These are phyloP conservation scores for Rhinogobio ventralis DNA, from an alignment of 2,797 vertebrate species.

Conservation along the genomic window DNA sequence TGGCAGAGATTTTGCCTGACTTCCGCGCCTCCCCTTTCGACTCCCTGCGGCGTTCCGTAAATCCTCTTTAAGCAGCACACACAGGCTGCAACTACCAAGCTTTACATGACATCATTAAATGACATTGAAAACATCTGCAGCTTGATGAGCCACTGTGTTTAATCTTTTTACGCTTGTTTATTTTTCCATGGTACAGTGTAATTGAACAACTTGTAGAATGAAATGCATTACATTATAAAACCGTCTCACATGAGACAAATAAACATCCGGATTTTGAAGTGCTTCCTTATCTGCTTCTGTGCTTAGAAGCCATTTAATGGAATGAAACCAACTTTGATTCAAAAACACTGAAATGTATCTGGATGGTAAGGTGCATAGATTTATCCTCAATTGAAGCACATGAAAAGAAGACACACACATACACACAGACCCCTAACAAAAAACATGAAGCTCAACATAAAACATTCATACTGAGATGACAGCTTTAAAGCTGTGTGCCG, in stretches of 20 bases:
- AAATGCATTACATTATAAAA: constrained; percentile 25
- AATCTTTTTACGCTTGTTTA: constrained; percentile 26
- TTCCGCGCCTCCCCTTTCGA: constrained; percentile 72
- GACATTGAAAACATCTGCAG: constrained; percentile 4
- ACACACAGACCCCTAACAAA: constrained; percentile 7
- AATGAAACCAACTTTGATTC: constrained; percentile 32
- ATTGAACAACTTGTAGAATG: constrained; percentile 38
- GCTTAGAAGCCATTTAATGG: constrained; percentile 14
- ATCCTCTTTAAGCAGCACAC: constrained; percentile 5
- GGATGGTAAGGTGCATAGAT: constrained; percentile 55
- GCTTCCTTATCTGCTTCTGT: constrained; percentile 7
- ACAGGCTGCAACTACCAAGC: neutral
- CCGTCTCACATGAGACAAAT: neutral
- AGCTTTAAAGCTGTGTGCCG: constrained; percentile 36
- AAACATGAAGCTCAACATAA: constrained; percentile 39
- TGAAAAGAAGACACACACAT: constrained; percentile 24
- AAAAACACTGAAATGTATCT: constrained; percentile 35
- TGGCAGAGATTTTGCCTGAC: constrained; percentile 88
- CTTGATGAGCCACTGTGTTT: constrained; percentile 2
- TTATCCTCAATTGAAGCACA: constrained; percentile 38
- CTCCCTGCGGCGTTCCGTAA: constrained; percentile 33
- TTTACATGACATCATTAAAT: constrained; percentile 1
- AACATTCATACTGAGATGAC: constrained; percentile 29
- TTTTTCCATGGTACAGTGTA: constrained; percentile 34
- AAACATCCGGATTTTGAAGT: constrained; percentile 23